Base-by-base conservation (phyloP, 2,888 invertebrate genomes). In the Parnassius orleans region DNA sequence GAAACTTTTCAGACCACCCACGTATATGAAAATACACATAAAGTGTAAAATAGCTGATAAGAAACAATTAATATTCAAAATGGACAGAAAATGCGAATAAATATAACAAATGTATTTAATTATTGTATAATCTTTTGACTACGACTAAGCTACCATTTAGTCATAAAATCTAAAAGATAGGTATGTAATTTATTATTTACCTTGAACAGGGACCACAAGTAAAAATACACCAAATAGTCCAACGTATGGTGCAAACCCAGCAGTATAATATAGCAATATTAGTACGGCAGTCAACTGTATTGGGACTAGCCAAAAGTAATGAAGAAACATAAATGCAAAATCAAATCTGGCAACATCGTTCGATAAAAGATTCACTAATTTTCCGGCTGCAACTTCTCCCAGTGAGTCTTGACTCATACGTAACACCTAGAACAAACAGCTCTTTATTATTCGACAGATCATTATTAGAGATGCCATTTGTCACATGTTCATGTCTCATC, bases 311-410 rank as follows among this genome's bases (percentile, higher is more conserved):
- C 96, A 96, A 54, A 96, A 83, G 76, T 95, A 96, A 81, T 97
- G 96, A 9, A 96, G 77, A 74, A 94, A 94, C 73, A 94, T 83
- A 64, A 95, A 93, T 2, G 94, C 93, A 80, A 93, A 92, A 78
- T 97, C 97, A 77, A 97, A 96, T 72, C 96, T 92, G 59, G 94
- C 93, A 10, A 97, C 95, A 79, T 97, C 97, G 71, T 97, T 97
- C 0, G 97, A 95, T 74, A 97, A 81, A 59, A 97, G 84, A 82
- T 97, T 97, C 33, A 97, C 94, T 67, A 97, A 92, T 80, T 96
- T 95, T 0, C 97, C 97, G 70, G 95, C 87, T 73, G 93, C 74
- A 81, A 94, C 93, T 63, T 93, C 93, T 0, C 95, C 94, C 24
- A 97, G 75, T 0, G 96, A 94, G 3, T 93, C 93, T 78, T 95